Percentiles rank a stretch among this genome's conserved stretches.
These are phyloP conservation scores for Zonotrichia leucophrys DNA, from an alignment of 2,113 vertebrate genomes.

Conservation along the genomic window DNA sequence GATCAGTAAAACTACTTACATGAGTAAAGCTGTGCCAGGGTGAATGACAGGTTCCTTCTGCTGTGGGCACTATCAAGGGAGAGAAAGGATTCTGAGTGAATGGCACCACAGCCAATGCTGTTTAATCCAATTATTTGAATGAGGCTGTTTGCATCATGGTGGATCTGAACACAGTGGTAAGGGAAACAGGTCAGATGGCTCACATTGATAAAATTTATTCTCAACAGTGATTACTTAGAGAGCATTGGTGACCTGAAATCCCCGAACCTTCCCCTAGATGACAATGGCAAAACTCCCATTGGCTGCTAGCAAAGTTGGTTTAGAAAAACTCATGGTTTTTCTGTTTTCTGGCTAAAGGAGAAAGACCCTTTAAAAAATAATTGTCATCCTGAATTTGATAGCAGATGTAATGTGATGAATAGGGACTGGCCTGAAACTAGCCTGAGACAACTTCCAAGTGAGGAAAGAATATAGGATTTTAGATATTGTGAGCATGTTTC, in stretches of 20 bases:
- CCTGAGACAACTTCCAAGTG: background rate
- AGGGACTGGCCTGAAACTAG: background rate
- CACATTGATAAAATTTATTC: background rate
- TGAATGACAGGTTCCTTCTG: background rate
- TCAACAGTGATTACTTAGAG: background rate
- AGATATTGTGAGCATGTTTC: background rate
- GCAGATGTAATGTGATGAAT: background rate
- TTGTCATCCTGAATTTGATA: background rate
- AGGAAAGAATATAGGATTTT: slow-evolving; percentile 2
- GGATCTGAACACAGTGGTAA: background rate
- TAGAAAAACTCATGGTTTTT: background rate
- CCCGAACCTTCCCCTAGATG: background rate
- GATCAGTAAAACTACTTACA: background rate
- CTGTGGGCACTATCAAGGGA: background rate
- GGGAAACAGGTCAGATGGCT: slow-evolving; percentile 1
- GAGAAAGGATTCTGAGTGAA: background rate
- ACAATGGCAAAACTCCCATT: slow-evolving; percentile 43
- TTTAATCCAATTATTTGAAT: background rate
- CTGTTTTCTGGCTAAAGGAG: background rate
- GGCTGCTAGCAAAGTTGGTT: background rate
- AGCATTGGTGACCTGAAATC: background rate
- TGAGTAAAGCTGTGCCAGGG: background rate
- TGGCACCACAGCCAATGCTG: background rate
- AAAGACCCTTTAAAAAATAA: background rate
- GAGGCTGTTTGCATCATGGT: background rate